Conservation (phyloP, 1,140 invertebrate species). For the Magallana ariakensis region DNA sequence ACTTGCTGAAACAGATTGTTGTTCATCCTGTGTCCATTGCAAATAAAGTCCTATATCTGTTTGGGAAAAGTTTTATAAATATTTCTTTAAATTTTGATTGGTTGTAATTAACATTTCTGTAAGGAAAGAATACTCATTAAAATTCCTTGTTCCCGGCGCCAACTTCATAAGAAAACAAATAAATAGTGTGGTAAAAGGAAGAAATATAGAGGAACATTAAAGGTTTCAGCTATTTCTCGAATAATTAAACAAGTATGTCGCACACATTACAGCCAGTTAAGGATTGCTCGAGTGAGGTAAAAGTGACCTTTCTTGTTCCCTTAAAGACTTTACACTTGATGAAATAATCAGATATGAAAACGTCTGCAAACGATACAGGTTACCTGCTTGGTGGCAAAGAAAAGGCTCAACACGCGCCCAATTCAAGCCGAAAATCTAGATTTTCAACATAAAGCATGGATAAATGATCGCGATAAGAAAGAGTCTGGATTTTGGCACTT, state of each 20-base stretch:
- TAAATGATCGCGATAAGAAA: constrained; percentile 9
- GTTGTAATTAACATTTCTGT: too few species aligned
- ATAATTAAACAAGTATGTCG: constrained; percentile 35
- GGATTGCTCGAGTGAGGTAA: neutral
- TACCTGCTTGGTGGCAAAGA: neutral
- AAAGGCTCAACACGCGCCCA: neutral
- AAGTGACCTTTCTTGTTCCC: constrained; percentile 1
- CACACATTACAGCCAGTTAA: neutral
- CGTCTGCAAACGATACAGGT: neutral
- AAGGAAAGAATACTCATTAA: neutral
- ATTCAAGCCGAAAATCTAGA: constrained; percentile 3
- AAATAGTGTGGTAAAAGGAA: neutral
- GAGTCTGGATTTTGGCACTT: constrained; percentile 19
- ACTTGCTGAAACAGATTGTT: too few species aligned
- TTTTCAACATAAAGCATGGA: constrained; percentile 13
- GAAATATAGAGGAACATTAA: neutral
- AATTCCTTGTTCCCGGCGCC: neutral
- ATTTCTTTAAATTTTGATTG: too few species aligned
- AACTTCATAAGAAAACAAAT: neutral
- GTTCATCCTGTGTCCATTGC: too few species aligned
- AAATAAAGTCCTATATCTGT: too few species aligned
- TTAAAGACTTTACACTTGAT: constrained; percentile 31
- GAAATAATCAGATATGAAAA: constrained; percentile 29
- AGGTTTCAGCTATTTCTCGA: constrained; percentile 18
- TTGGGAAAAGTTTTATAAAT: too few species aligned